A percentile compares a stretch with the other conserved stretches of the same genome.
phyloP scores from a whole-genome alignment of 30 jellyfish, hydroid and myxozoan species.

The Sanderia malayensis region DNA sequence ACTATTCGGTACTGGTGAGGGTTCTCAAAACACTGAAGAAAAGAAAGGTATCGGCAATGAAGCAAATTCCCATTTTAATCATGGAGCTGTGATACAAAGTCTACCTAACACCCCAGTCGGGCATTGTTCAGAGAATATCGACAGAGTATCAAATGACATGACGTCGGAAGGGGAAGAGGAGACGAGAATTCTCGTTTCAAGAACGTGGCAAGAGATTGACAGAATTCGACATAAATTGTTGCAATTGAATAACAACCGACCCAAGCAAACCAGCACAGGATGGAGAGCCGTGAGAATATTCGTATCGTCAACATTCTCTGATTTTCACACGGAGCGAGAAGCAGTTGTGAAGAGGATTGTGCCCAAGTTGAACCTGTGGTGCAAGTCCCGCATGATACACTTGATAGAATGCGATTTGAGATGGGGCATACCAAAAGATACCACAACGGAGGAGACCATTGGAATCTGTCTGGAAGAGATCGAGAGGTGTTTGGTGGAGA shows the following conservation, averaged over 20 bases:
- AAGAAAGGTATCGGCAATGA: background rate
- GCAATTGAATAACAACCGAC: constrained; percentile 15
- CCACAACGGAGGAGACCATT: constrained; percentile 71
- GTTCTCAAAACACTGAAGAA: background rate
- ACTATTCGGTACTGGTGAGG: background rate
- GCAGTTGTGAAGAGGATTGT: constrained; percentile 68
- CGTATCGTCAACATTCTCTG: constrained; percentile 89
- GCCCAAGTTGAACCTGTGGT: constrained; percentile 80
- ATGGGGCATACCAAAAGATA: constrained; percentile 94
- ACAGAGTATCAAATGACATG: background rate
- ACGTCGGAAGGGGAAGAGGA: background rate
- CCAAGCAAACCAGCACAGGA: constrained; percentile 9
- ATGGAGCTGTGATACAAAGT: background rate
- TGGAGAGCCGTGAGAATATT: constrained; percentile 77
- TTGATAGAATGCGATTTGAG: constrained; percentile 86
- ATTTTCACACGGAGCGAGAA: constrained; percentile 84
- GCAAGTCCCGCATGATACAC: constrained; percentile 52
- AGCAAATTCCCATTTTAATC: background rate
- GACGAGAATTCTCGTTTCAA: background rate
- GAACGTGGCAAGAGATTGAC: constrained; percentile 27
- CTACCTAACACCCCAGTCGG: background rate
- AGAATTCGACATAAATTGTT: constrained; percentile 18
- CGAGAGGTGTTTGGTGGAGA: constrained; percentile 65
- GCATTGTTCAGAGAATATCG: background rate
- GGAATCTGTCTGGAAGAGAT: constrained; percentile 70